phyloP scores from a whole-genome alignment of 1,140 invertebrate genomes.

The Lepidostoma basale region DNA sequence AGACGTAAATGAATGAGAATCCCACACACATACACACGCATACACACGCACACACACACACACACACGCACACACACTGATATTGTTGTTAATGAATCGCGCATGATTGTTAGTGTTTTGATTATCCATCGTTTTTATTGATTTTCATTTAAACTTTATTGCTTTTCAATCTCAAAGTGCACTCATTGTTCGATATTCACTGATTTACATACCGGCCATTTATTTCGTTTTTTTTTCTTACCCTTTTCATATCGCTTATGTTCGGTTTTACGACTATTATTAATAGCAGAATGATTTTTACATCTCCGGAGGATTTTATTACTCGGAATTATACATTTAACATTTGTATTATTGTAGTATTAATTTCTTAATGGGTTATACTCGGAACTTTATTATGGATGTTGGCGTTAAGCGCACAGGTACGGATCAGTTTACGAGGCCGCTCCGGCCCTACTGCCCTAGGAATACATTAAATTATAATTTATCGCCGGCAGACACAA shows the following conservation, averaged over 20 bases:
- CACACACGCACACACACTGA: too few relatives aligned
- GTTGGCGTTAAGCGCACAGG: conserved; percentile 2
- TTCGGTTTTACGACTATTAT: conserved; percentile 16
- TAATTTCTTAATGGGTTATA: conserved; percentile 22
- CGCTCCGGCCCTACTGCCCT: too few relatives aligned
- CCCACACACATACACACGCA: too few relatives aligned
- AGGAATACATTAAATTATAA: conserved; percentile 33
- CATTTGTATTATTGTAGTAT: conserved; percentile 24
- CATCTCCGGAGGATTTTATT: conserved; percentile 15
- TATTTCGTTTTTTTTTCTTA: not conserved
- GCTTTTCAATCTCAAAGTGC: not conserved
- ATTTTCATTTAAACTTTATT: not conserved
- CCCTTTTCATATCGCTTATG: conserved; percentile 1
- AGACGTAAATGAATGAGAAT: too few relatives aligned
- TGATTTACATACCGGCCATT: not conserved
- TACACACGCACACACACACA: too few relatives aligned
- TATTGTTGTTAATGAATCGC: too few relatives aligned
- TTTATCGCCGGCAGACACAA: conserved; percentile 32
- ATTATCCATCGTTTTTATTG: too few relatives aligned
- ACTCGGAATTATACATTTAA: conserved; percentile 23
- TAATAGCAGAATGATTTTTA: conserved; percentile 10
- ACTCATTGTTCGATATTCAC: not conserved
- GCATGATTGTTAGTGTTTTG: too few relatives aligned
- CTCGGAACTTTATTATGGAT: conserved; percentile 7
- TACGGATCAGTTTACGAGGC: conserved; percentile 27